These are phyloP conservation scores for Amblyjoppa fuscipennis DNA, from an alignment of 2,888 invertebrate genomes.

Conservation along the genomic window DNA sequence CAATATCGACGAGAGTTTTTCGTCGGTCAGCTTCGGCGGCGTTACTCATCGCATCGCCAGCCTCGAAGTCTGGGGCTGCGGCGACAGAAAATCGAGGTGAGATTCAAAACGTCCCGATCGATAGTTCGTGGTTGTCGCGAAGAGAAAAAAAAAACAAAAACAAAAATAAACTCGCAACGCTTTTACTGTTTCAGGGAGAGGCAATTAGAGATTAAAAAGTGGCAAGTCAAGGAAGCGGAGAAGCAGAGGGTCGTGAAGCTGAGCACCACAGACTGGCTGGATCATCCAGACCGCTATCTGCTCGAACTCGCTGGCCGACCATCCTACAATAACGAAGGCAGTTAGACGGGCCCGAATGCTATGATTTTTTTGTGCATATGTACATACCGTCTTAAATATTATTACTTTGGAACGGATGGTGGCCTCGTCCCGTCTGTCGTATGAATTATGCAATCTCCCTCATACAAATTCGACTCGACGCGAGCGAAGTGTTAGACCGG, in stretches of 20 bases:
- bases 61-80: constrained; percentile 94
- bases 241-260: constrained; percentile 94
- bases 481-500: background rate
- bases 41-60: constrained; percentile 86
- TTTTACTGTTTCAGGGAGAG: constrained; percentile 87
- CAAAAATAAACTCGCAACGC: background rate
- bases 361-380: constrained; percentile 70
- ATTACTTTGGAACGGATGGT: constrained; percentile 49
- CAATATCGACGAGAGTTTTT: constrained; percentile 87
- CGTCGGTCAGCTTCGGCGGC: constrained; percentile 80
- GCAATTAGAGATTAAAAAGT: constrained; percentile 95
- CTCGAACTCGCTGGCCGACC: constrained; percentile 94
- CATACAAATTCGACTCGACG: background rate
- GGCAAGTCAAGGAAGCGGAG: constrained; percentile 96
- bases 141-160: background rate
- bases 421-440: background rate
- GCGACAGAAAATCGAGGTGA: constrained; percentile 88
- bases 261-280: constrained; percentile 96
- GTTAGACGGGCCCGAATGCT: constrained; percentile 71
- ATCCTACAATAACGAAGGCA: constrained; percentile 91
- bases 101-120: background rate
- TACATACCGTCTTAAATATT: constrained; percentile 66
- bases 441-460: background rate
- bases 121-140: background rate
- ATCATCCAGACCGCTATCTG: constrained; percentile 97